Base-by-base conservation (phyloP, 2,797 vertebrate genomes). In the Psittacula echo region DNA sequence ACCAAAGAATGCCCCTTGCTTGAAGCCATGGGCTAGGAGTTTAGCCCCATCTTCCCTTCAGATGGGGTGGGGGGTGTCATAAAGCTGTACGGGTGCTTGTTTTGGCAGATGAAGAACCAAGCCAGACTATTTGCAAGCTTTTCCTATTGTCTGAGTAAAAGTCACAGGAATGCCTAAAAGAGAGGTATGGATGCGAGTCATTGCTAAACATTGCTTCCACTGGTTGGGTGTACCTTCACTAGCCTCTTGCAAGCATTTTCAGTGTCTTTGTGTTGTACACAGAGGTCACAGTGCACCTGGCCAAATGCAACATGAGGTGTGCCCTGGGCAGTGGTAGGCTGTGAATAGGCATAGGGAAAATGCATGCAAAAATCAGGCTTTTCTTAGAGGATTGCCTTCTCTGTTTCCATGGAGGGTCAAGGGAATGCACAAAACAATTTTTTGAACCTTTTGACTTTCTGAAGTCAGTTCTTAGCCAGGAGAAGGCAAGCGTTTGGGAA, bases 171-270 rank as follows among this genome's bases (percentile, higher is more conserved):
- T 7, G 16, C 18, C 11, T 73, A 29, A 56, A 67, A 77, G 61
- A 83, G 42, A 51, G 20, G 7, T 18, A 27, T 4, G 50, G 26
- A 19, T 61, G 9, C 19, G 61, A 26, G 14, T 32, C 21, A 32
- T 29, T 78, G 34, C 13, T 84, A 17, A 79, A 48, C 7, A 1
- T 22, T 0, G 2, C 7, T 94, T 91, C 34, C 2, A 2, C 7
- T 24, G 48, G 16, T 20, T 83, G 23, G 7, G 7, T 50, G 13
- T 37, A 9, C 16, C 15, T 77, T 65, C 53, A 77, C 11, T 11
- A 5, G 15, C 6, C 11, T 42, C 74, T 45, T 64, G 6, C 7
- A 1, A 2, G 23, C 0, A 0, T 10, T 83, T 44, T 16, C 34
- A 77, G 37, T 12, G 4, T 65, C 51, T 67, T 67, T 1, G 0